phyloP scores from a whole-genome alignment of 2,797 vertebrate genomes.

The Martes flavigula region DNA sequence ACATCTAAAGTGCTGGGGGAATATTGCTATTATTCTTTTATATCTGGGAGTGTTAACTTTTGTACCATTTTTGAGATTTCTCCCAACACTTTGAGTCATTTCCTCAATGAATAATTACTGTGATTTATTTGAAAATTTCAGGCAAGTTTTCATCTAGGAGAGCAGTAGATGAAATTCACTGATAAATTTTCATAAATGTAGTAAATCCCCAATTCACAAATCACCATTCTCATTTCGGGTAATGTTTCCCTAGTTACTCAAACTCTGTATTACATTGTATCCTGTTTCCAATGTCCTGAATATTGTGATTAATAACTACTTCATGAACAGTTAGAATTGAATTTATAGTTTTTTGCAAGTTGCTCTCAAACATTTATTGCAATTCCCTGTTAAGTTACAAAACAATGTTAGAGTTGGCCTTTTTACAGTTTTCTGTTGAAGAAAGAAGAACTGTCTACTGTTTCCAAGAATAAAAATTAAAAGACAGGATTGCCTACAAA shows the following conservation, averaged over 20 bases:
- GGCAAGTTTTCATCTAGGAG: slow-evolving; percentile 44
- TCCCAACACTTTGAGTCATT: slow-evolving; percentile 64
- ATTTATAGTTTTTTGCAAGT: slow-evolving; percentile 67
- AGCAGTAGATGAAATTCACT: slow-evolving; percentile 67
- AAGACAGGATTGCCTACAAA: neutral
- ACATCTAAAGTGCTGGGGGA: neutral
- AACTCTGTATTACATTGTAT: slow-evolving; percentile 50
- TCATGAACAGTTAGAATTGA: slow-evolving; percentile 69
- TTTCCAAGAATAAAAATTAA: neutral
- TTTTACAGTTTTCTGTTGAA: neutral
- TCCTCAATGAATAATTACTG: slow-evolving; percentile 72
- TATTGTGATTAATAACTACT: slow-evolving; percentile 69
- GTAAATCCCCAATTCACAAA: slow-evolving; percentile 64
- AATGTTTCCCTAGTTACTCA: slow-evolving; percentile 69
- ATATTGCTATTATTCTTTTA: neutral
- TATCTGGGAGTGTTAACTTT: neutral
- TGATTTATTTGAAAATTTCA: slow-evolving; percentile 69
- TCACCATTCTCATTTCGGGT: slow-evolving; percentile 62
- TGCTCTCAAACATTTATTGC: slow-evolving; percentile 62
- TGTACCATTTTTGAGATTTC: slow-evolving; percentile 6
- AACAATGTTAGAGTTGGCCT: slow-evolving; percentile 12
- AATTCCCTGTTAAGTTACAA: slow-evolving; percentile 66
- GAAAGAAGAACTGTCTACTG: neutral
- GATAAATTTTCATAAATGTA: slow-evolving; percentile 73
- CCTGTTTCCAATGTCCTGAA: slow-evolving; percentile 69